phyloP scores from a whole-genome alignment of 2,888 invertebrate species.

The Mythimna impura region DNA sequence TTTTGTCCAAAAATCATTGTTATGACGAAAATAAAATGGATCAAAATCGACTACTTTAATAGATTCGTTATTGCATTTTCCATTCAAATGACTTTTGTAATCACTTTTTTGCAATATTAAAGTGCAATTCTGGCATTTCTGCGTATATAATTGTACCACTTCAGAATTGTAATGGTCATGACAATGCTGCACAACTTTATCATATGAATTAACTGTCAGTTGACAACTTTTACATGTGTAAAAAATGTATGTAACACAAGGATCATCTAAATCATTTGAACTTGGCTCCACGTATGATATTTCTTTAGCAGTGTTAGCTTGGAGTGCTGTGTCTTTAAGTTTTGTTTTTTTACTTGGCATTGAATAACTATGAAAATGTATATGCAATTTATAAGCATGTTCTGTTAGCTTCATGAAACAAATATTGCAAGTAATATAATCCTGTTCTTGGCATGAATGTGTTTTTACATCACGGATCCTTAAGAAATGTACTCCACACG shows the following conservation, averaged over 20 bases:
- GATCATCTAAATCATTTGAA: slow-evolving; percentile 19
- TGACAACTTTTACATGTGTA: slow-evolving; percentile 77
- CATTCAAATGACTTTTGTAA: slow-evolving; percentile 66
- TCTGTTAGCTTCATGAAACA: slow-evolving; percentile 77
- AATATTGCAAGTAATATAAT: slow-evolving; percentile 72
- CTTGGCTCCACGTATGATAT: slow-evolving; percentile 4
- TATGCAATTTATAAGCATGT: slow-evolving; percentile 77
- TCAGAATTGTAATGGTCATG: slow-evolving; percentile 74
- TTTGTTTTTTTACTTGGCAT: slow-evolving; percentile 42
- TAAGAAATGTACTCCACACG: slow-evolving; percentile 76
- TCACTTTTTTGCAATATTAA: slow-evolving; percentile 67
- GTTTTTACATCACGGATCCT: slow-evolving; percentile 65
- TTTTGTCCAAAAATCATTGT: slow-evolving; percentile 75
- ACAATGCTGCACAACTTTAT: slow-evolving; percentile 80
- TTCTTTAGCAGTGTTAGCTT: slow-evolving; percentile 2
- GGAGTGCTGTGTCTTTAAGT: neutral
- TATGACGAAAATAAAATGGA: slow-evolving; percentile 74
- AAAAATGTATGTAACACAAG: slow-evolving; percentile 31
- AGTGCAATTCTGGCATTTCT: slow-evolving; percentile 69
- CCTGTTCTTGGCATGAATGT: slow-evolving; percentile 73
- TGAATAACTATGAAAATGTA: slow-evolving; percentile 78
- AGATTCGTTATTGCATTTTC: slow-evolving; percentile 27
- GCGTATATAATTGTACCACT: slow-evolving; percentile 43
- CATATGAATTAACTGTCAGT: slow-evolving; percentile 74
- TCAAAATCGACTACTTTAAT: slow-evolving; percentile 74